phyloP scores from a whole-genome alignment of 2,113 vertebrate genomes.

The Arenaria interpres region DNA sequence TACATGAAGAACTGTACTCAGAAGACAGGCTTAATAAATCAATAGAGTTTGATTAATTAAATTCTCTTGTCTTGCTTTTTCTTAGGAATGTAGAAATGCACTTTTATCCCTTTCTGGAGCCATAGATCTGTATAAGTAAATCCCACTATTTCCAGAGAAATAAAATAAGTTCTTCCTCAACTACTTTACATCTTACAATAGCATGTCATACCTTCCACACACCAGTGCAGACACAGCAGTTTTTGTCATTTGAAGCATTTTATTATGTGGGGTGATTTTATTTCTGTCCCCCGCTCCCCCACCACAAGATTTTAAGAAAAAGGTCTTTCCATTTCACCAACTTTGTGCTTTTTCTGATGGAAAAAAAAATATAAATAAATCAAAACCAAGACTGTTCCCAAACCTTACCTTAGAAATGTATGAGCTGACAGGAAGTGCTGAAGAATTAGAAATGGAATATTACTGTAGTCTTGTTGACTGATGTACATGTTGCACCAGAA shows the following conservation, averaged over 20 bases:
- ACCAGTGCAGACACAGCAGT: background rate
- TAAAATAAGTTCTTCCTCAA: background rate
- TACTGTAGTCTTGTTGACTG: background rate
- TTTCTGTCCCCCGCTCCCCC: too few relatives aligned
- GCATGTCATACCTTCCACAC: background rate
- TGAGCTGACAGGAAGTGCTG: background rate
- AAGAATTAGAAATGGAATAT: background rate
- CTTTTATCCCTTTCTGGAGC: background rate
- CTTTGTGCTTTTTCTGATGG: background rate
- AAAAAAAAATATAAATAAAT: background rate
- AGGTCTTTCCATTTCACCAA: background rate
- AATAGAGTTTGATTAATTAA: constrained; percentile 16
- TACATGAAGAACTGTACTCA: background rate
- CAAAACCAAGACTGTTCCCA: background rate
- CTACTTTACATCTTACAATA: background rate
- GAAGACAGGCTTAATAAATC: constrained; percentile 1
- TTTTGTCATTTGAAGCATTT: background rate
- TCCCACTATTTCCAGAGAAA: background rate
- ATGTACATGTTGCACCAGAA: background rate
- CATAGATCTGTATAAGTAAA: background rate
- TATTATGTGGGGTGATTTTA: background rate
- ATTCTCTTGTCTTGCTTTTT: constrained; percentile 1
- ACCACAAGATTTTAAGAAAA: background rate
- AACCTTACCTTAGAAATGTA: background rate
- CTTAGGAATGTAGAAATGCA: background rate